A percentile compares a stretch with the other conserved stretches of the same genome.
Evolutionary conservation across 2,888 invertebrate genomes (phyloP).

Genomic region (Reticulitermes lucifugus): DNA sequence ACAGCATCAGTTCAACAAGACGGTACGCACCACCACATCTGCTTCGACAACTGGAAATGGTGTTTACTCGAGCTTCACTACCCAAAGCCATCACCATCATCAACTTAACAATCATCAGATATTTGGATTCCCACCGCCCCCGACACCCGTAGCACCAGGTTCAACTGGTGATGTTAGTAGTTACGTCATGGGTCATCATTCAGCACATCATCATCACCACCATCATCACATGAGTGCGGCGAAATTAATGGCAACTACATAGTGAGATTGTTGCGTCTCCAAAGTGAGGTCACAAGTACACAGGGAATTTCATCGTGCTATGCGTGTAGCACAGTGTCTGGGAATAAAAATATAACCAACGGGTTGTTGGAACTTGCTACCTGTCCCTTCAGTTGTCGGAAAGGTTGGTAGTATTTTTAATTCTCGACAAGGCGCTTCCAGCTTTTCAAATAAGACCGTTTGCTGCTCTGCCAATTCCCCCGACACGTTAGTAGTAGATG

Average conservation of each 20-base stretch:
- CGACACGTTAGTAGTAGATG: no score
- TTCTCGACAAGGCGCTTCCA: neutral
- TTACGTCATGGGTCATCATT: slow-evolving; percentile 49
- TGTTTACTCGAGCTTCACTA: slow-evolving; percentile 13
- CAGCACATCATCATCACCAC: slow-evolving; percentile 65
- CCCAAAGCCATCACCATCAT: slow-evolving; percentile 34
- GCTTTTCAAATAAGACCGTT: neutral
- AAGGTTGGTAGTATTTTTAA: neutral
- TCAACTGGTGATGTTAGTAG: slow-evolving; percentile 35
- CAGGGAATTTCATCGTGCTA: neutral
- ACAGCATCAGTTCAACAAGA: slow-evolving; percentile 14
- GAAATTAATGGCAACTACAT: slow-evolving; percentile 86
- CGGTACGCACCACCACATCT: neutral
- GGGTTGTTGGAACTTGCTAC: neutral
- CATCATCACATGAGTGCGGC: slow-evolving; percentile 88
- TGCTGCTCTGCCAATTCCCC: no score
- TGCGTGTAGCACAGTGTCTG: neutral
- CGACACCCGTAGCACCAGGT: slow-evolving; percentile 35
- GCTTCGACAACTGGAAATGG: slow-evolving; percentile 22
- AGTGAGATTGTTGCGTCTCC: slow-evolving; percentile 56
- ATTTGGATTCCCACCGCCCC: slow-evolving; percentile 43
- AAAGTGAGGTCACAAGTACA: neutral
- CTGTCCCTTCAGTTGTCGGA: neutral
- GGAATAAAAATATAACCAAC: neutral
- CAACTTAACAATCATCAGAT: slow-evolving; percentile 47